Percentiles rank a stretch among this genome's conserved stretches.
Evolutionary conservation across 2,888 invertebrate species (phyloP).

Genomic region (Acrocyrtus sp.): DNA sequence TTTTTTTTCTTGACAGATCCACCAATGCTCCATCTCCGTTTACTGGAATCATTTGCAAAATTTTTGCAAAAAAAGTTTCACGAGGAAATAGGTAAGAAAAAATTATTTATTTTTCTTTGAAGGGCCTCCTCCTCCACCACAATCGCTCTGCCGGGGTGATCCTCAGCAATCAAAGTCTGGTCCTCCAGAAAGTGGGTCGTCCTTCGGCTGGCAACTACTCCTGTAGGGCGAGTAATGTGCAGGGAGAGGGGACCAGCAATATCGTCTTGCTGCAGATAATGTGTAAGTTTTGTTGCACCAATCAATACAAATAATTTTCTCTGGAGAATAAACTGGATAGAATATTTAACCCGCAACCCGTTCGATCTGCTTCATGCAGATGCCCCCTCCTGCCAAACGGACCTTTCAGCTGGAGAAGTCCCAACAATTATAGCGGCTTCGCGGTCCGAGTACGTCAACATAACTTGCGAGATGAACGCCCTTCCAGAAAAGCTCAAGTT

Average conservation of each 20-base stretch:
- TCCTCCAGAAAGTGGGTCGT: constrained; percentile 88
- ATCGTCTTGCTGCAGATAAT: constrained; percentile 85
- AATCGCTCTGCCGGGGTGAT: constrained; percentile 89
- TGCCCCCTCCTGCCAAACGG: constrained; percentile 63
- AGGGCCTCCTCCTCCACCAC: constrained; percentile 84
- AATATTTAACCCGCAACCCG: too few species aligned
- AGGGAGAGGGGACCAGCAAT: constrained; percentile 89
- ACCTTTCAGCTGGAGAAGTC: constrained; percentile 63
- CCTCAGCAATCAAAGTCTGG: constrained; percentile 91
- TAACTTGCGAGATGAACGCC: constrained; percentile 63
- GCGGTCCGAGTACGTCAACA: constrained; percentile 62
- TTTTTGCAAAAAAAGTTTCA: too few species aligned
- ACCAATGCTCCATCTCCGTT: neutral
- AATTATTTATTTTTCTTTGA: too few species aligned
- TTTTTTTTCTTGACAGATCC: too few species aligned
- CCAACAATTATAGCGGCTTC: constrained; percentile 63
- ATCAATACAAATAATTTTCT: neutral
- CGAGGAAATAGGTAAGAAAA: too few species aligned
- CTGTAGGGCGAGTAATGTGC: constrained; percentile 87
- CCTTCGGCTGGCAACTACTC: constrained; percentile 87
- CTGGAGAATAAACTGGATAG: too few species aligned
- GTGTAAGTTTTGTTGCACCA: constrained; percentile 74
- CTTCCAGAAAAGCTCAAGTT: constrained; percentile 62
- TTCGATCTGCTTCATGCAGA: too few species aligned
- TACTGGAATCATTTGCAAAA: constrained; percentile 10